Conservation (phyloP, 2,888 invertebrate species). For the Flabesymbios commensalis region DNA sequence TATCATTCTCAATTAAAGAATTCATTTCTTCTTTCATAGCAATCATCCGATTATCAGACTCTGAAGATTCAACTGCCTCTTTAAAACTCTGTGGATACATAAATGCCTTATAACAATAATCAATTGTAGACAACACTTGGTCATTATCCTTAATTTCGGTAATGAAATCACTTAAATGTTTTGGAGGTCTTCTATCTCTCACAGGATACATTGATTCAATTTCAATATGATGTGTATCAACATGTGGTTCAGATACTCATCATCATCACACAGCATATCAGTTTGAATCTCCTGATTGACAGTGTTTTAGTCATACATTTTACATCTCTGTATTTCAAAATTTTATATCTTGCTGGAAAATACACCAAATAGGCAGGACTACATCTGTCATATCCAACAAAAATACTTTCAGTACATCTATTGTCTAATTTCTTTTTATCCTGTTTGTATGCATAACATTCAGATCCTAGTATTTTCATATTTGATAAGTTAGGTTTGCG, state of each 20-base stretch:
- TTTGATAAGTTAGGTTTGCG: slow-evolving; percentile 14
- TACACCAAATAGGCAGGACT: slow-evolving; percentile 11
- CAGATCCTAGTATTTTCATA: slow-evolving; percentile 23
- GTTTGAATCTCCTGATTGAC: no score
- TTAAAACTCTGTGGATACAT: not conserved
- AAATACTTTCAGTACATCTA: slow-evolving; percentile 9
- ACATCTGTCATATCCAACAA: slow-evolving; percentile 10
- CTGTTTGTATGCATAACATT: slow-evolving; percentile 21
- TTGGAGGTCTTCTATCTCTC: not conserved
- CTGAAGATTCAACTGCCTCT: not conserved
- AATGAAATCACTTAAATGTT: not conserved
- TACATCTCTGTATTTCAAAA: not conserved
- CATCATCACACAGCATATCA: no score
- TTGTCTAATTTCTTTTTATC: slow-evolving; percentile 24
- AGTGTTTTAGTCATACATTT: no score
- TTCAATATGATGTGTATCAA: no score
- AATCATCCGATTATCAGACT: not conserved
- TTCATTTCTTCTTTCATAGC: slow-evolving; percentile 8
- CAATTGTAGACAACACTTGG: not conserved
- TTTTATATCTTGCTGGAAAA: not conserved
- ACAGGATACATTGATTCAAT: not conserved
- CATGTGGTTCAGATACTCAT: no score
- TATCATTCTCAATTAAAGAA: slow-evolving; percentile 3
- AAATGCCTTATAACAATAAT: slow-evolving; percentile 9
- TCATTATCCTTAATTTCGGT: not conserved